Conservation (phyloP, 2,797 vertebrate species). For the Pangasius larnaudii region DNA sequence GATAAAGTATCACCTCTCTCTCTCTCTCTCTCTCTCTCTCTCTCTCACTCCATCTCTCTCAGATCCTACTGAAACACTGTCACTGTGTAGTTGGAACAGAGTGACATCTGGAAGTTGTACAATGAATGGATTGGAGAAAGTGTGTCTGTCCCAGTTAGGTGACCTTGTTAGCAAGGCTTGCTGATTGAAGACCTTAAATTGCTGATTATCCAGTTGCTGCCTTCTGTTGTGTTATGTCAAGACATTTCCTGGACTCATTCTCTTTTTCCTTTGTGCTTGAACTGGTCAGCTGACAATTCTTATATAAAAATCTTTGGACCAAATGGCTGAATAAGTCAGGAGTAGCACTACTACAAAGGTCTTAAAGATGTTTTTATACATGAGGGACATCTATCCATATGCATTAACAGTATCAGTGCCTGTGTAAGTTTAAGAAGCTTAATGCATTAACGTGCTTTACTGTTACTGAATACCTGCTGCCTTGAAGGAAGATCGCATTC, state of each 20-base stretch:
- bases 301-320: not conserved
- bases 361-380: not conserved
- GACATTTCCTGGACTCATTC: not conserved
- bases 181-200: not conserved
- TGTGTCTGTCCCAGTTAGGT: not conserved
- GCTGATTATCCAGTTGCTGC: not conserved
- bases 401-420: not conserved
- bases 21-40: constrained; percentile 11
- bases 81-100: not conserved
- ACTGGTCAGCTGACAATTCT: not conserved
- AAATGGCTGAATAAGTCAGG: not conserved
- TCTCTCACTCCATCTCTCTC: not conserved
- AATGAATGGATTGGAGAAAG: not conserved
- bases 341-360: not conserved
- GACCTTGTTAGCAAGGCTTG: not conserved
- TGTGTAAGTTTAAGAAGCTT: constrained; percentile 38
- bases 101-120: not conserved
- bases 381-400: not conserved
- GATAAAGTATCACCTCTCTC: not conserved
- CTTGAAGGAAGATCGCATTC: constrained; percentile 49
- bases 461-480: constrained; percentile 41
- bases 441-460: constrained; percentile 32
- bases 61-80: not conserved
- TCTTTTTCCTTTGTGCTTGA: not conserved
- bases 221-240: not conserved